Percentiles rank a stretch among this genome's conserved stretches.
phyloP scores from a whole-genome alignment of 2,888 invertebrate species.

The Calliopum simillimum region DNA sequence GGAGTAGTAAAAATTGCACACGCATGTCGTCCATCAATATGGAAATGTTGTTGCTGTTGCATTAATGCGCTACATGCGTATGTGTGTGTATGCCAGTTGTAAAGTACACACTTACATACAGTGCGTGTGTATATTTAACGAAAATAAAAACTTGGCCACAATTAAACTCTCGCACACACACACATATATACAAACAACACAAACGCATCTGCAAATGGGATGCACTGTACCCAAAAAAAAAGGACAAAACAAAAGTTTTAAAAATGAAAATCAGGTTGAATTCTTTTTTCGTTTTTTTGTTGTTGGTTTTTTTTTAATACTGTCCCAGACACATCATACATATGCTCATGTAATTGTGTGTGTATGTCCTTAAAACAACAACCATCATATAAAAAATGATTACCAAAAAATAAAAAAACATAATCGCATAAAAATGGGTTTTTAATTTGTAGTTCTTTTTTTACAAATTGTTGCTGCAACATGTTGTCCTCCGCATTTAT shows the following conservation, averaged over 20 bases:
- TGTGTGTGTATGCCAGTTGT: constrained; percentile 20
- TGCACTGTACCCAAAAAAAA: constrained; percentile 35
- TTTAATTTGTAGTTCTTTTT: constrained; percentile 16
- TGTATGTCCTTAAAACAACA: constrained; percentile 1
- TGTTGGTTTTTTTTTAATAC: too few relatives aligned
- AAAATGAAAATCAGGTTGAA: neutral
- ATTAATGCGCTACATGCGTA: constrained; percentile 54
- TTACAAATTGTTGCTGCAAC: constrained; percentile 22
- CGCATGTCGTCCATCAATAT: constrained; percentile 58
- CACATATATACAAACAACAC: constrained; percentile 17
- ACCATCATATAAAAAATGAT: neutral
- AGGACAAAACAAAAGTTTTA: constrained; percentile 9
- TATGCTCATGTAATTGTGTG: neutral
- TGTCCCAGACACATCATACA: neutral
- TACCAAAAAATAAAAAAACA: constrained; percentile 17
- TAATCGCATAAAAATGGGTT: constrained; percentile 27
- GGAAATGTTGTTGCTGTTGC: constrained; percentile 45
- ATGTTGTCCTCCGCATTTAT: neutral
- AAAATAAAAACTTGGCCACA: constrained; percentile 28
- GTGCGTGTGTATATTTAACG: constrained; percentile 28
- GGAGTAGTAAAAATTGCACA: constrained; percentile 40
- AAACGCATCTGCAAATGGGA: constrained; percentile 39
- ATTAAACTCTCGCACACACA: constrained; percentile 9
- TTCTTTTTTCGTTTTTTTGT: too few relatives aligned
- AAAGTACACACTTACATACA: constrained; percentile 2